Conservation (phyloP, 2,888 invertebrate species). For the Caenorhabditis sinica region DNA sequence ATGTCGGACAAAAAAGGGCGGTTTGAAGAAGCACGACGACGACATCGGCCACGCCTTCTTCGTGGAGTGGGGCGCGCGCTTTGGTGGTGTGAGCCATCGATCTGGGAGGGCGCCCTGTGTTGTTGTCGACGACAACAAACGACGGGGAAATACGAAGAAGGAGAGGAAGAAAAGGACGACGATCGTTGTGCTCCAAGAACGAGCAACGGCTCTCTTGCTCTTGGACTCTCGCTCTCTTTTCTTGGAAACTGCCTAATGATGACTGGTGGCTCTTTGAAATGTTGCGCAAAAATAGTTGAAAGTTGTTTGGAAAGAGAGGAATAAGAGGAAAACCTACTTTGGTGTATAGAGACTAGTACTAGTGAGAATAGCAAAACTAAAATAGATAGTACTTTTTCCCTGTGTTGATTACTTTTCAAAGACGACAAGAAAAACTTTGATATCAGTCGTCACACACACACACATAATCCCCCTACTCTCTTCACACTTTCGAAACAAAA, state of each 20-base stretch:
- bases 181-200: slow-evolving; percentile 23
- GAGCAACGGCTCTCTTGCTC: slow-evolving; percentile 4
- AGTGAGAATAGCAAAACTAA: background rate
- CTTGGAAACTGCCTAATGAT: slow-evolving; percentile 62
- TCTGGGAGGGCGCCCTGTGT: slow-evolving; percentile 50
- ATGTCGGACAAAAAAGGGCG: slow-evolving; percentile 15
- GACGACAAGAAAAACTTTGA: slow-evolving; percentile 19
- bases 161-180: slow-evolving; percentile 16
- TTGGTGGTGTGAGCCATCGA: slow-evolving; percentile 60
- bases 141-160: slow-evolving; percentile 27
- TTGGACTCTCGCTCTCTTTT: slow-evolving; percentile 28
- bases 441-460: slow-evolving; percentile 30
- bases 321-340: slow-evolving; percentile 6
- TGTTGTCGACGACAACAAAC: slow-evolving; percentile 62
- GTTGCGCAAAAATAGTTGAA: slow-evolving; percentile 30
- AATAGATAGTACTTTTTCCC: slow-evolving; percentile 19
- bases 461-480: slow-evolving; percentile 56
- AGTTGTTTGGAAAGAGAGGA: background rate
- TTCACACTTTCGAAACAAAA: slow-evolving; percentile 51
- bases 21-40: slow-evolving; percentile 17
- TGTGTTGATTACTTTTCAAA: slow-evolving; percentile 15
- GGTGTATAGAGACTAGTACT: background rate
- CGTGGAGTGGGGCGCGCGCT: slow-evolving; percentile 37
- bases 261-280: slow-evolving; percentile 45
- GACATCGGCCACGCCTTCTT: slow-evolving; percentile 51